Base-by-base conservation (phyloP, 2,888 invertebrate species). In the Drosophila borborema region DNA sequence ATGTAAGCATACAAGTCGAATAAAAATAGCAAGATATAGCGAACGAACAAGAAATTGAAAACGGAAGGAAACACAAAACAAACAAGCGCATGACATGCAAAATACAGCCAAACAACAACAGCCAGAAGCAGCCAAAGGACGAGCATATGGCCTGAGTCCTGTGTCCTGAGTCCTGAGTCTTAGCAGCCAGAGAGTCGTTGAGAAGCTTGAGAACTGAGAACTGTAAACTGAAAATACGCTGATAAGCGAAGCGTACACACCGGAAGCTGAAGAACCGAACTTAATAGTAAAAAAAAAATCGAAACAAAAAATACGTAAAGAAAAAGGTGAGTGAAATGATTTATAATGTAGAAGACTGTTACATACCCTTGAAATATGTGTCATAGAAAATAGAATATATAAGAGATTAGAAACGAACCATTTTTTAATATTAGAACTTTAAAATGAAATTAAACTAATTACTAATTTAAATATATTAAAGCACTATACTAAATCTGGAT, bases 11-110 rank as follows among this genome's bases (percentile, higher is more conserved):
- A 63, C 74, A 67, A 71, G 64, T 40, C 31, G 54, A 72, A 70
- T 43, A 53, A 53, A 59, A 40, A 68, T 53, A 48, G 55, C 43
- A 67, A 43, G 64, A 54, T 40, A 55, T 64, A 74, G 54, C 58
- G 56, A 72, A 67, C 71, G 34, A 72, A 77, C 79, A 80, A 86
- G 84, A 87, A 87, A 86, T 87, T 82, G 81, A 81, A 86, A 85
- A 72, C 86, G 85, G 85, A 86, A 85, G 85, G 85, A 86, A 85
- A 58, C 78, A 80, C 71, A 86, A 82, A 81, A 83, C 87, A 86
- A 84, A 81, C 82, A 86, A 85, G 87, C 81, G 82, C 89, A 82
- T 82, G 89, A 86, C 86, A 86, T 86, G 86, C 86, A 89, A 84
- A 89, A 76, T 71, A 75, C 64, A 74, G 72, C 67, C 79, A 84